Evolutionary conservation across 1,140 invertebrate species (phyloP), one percentile per base, ranked within the genome.

Genomic region (Colletes gigas): DNA sequence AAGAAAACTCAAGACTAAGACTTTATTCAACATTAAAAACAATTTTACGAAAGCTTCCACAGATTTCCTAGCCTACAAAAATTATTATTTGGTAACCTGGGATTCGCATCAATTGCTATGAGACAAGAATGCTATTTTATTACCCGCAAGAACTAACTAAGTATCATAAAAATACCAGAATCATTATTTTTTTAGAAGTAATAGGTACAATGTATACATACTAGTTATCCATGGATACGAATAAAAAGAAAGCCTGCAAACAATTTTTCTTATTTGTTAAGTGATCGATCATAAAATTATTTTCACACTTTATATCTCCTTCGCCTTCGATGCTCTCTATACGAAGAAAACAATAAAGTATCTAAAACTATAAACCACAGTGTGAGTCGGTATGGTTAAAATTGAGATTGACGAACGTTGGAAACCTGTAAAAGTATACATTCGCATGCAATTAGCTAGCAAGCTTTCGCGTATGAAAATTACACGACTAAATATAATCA

Each of bases 371-470:
- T 57, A 57, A 57, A n/a, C 15, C 55, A n/a, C 55, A 57, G 55
- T 52, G 44, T 44, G 12, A 52, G 7, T 52, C 12, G 14, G 9
- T 52, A 52, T 55, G 8, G 8, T 19, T 17, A 21, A 59, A 59
- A 59, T 21, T 59, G 8, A 50, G 10, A 50, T 50, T 10, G 57
- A 59, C 21, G 19, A 21, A 59, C 57, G n/a, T 59, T 19, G 57
- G 8, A 8, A 9, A 59, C 57, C 57, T 59, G 57, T 21, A 59
- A 59, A 44, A 21, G 3, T 67, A 17, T 54, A 63, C 5, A 57
- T 60, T 59, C 21, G 3, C 83, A 83, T 84, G 83, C 82, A 80
- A 67, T 60, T 78, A n/a, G 17, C 12, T 77, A 77, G 47, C 50
- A 68, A 66, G 52, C 47, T 41, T 44, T 12, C 59, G 30, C 52